Conservation (phyloP, 2,888 invertebrate species). For the Stegophylla sp. region DNA sequence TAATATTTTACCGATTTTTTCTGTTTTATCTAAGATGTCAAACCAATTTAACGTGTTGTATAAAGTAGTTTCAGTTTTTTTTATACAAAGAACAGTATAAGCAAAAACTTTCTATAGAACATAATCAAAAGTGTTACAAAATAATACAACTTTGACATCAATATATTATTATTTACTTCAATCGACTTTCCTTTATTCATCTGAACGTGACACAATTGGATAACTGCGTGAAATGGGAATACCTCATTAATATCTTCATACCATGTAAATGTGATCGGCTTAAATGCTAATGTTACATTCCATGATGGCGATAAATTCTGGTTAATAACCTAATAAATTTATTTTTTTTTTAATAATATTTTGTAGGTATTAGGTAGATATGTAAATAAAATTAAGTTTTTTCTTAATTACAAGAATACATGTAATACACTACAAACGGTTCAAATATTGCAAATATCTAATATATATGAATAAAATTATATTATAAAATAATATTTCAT, state of each 20-base stretch:
- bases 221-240: not conserved
- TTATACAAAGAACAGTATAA: constrained; percentile 10
- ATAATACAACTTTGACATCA: not conserved
- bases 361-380: too few species aligned
- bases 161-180: constrained; percentile 19
- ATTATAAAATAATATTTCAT: not conserved
- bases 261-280: not conserved
- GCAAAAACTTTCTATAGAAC: constrained; percentile 28
- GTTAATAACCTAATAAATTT: constrained; percentile 6
- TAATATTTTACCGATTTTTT: constrained; percentile 36
- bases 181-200: not conserved
- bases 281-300: constrained; percentile 28
- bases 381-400: too few species aligned
- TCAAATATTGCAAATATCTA: too few species aligned
- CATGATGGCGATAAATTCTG: constrained; percentile 17
- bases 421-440: too few species aligned
- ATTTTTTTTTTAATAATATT: too few species aligned
- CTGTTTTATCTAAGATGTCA: not conserved
- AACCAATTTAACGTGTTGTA: constrained; percentile 22
- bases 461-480: not conserved
- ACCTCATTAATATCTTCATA: not conserved
- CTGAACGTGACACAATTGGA: constrained; percentile 25
- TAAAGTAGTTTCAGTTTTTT: not conserved
- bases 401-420: too few species aligned
- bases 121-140: not conserved